A percentile compares a stretch with the other conserved stretches of the same genome.
Conservation (phyloP, 1,140 invertebrate species). For the Musca vetustissima region DNA sequence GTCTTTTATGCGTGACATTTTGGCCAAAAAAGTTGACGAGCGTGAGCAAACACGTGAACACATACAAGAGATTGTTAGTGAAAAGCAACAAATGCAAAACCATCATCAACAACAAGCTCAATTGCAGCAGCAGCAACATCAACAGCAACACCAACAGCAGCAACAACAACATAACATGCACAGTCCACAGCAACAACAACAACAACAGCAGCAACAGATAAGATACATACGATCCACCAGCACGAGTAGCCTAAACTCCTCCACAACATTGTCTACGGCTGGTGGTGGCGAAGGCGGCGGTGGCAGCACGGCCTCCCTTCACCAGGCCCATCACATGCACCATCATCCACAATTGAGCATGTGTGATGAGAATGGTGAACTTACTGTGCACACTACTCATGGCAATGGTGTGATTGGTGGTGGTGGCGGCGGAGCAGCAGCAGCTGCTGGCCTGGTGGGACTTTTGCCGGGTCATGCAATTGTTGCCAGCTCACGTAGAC, state of each 20-base stretch:
- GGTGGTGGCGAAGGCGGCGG: background rate
- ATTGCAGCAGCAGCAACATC: slow-evolving; percentile 25
- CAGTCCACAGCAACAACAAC: slow-evolving; percentile 27
- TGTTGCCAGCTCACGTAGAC: slow-evolving; percentile 16
- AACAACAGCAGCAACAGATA: slow-evolving; percentile 28
- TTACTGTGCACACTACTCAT: background rate
- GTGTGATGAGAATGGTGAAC: slow-evolving; percentile 15
- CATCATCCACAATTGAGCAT: slow-evolving; percentile 30
- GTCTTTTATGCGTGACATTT: slow-evolving; percentile 49
- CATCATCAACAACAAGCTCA: slow-evolving; percentile 33
- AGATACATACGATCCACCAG: slow-evolving; percentile 25
- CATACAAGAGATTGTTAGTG: slow-evolving; percentile 51
- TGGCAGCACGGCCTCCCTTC: background rate
- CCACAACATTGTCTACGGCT: slow-evolving; percentile 24
- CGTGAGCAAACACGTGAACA: slow-evolving; percentile 50
- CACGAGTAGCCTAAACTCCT: background rate
- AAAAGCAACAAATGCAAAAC: slow-evolving; percentile 43
- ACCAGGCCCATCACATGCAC: slow-evolving; percentile 31
- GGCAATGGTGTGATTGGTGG: background rate
- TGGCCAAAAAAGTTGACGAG: slow-evolving; percentile 48
- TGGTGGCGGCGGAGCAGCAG: background rate
- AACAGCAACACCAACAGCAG: slow-evolving; percentile 19
- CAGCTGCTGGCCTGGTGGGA: background rate
- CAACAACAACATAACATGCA: slow-evolving; percentile 26
- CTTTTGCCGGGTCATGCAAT: slow-evolving; percentile 21